Conservation (phyloP, 2,888 invertebrate genomes). For the Pherbina coryleti region DNA sequence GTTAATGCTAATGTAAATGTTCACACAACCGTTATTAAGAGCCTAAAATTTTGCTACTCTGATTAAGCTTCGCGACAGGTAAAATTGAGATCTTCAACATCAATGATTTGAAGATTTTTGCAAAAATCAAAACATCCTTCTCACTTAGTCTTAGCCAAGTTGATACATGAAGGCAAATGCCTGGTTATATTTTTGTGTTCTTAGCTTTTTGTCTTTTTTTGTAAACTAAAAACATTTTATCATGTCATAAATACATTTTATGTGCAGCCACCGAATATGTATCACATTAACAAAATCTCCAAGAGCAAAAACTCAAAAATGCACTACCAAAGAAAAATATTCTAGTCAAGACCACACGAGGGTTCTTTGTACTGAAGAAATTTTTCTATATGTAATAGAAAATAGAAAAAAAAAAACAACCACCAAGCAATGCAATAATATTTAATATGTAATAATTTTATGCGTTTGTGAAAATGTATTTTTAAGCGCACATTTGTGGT, state of each 20-base stretch:
- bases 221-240: too few species aligned
- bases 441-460: slow-evolving; percentile 52
- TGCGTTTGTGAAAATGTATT: slow-evolving; percentile 51
- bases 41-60: too few species aligned
- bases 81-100: too few species aligned
- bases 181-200: too few species aligned
- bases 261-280: slow-evolving; percentile 9
- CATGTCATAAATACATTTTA: background rate
- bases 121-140: too few species aligned
- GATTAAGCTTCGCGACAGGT: too few species aligned
- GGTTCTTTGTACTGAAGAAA: slow-evolving; percentile 52
- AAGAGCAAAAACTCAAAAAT: background rate
- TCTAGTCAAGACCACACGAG: slow-evolving; percentile 18
- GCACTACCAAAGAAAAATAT: background rate
- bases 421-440: slow-evolving; percentile 47
- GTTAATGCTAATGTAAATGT: background rate
- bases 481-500: slow-evolving; percentile 52
- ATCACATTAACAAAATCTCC: slow-evolving; percentile 3
- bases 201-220: too few species aligned
- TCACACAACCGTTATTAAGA: too few species aligned
- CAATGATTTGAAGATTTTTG: too few species aligned
- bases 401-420: slow-evolving; percentile 15
- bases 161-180: too few species aligned
- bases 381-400: slow-evolving; percentile 5
- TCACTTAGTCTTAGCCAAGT: too few species aligned